Conservation (phyloP, 2,888 invertebrate species). For the Drosophila pseudotalamancana region DNA sequence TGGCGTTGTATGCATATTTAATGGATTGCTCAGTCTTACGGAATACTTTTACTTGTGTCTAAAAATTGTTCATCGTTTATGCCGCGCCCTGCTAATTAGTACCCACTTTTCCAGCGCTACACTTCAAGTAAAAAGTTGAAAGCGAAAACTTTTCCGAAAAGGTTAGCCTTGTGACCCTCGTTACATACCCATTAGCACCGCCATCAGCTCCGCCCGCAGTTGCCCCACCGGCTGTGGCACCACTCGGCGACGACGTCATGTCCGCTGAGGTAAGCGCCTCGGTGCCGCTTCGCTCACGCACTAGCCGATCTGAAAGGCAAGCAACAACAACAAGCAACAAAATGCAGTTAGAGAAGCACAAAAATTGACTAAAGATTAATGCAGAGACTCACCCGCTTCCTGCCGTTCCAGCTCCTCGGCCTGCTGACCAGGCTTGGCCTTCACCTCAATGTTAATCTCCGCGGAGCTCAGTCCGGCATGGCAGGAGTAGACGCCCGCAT, state of each 20-base stretch:
- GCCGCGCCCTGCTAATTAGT: constrained; percentile 27
- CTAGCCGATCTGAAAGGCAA: constrained; percentile 77
- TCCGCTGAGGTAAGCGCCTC: constrained; percentile 84
- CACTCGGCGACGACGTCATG: constrained; percentile 80
- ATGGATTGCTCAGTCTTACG: background rate
- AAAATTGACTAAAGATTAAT: background rate
- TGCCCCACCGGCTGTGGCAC: constrained; percentile 50
- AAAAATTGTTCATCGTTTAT: background rate
- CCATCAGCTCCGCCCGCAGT: constrained; percentile 56
- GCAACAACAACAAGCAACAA: background rate
- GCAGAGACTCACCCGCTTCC: constrained; percentile 79
- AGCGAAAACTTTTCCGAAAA: constrained; percentile 31
- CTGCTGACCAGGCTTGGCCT: constrained; percentile 91
- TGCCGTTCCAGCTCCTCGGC: constrained; percentile 90
- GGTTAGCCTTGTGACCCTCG: constrained; percentile 19
- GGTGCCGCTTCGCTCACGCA: constrained; percentile 82
- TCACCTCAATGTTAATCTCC: constrained; percentile 91
- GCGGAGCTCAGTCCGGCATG: constrained; percentile 93
- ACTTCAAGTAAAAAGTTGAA: constrained; percentile 26
- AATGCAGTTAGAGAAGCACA: background rate
- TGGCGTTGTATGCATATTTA: background rate
- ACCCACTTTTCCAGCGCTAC: background rate
- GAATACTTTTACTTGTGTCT: background rate
- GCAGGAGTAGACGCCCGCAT: constrained; percentile 94
- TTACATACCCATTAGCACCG: constrained; percentile 77